Conservation (phyloP, 2,797 vertebrate species). For the Myotis myotis region DNA sequence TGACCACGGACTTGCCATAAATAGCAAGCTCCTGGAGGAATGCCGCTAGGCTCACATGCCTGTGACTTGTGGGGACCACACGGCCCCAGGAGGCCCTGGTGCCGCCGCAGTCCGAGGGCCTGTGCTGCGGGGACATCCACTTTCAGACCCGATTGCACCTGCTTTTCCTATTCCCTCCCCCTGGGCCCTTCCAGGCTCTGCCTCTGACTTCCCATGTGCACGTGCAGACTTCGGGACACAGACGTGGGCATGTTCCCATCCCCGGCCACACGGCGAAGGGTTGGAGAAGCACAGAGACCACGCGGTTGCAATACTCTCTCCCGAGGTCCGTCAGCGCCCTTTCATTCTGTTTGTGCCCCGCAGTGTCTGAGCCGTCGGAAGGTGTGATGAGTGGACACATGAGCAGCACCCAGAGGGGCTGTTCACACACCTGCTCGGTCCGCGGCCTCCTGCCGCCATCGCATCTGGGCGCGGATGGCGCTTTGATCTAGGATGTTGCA, state of each 20-base stretch:
- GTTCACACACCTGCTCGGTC: neutral
- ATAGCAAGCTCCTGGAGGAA: neutral
- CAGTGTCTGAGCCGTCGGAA: neutral
- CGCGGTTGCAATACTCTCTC: conserved; percentile 33
- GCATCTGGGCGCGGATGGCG: neutral
- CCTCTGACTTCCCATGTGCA: no score
- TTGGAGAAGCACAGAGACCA: neutral
- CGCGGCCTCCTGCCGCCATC: neutral
- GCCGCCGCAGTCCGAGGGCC: neutral
- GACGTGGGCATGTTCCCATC: neutral
- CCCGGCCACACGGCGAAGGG: neutral
- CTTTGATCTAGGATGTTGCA: neutral
- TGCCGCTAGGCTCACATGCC: neutral
- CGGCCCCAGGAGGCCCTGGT: rapidly evolving
- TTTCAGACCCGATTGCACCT: neutral
- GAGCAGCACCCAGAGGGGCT: neutral
- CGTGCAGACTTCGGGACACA: no score
- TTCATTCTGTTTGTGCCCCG: conserved; percentile 46
- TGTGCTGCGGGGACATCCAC: no score
- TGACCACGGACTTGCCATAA: neutral
- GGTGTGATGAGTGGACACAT: neutral
- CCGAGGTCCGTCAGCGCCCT: neutral
- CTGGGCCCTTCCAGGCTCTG: no score
- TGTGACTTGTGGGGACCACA: neutral
- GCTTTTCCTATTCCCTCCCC: no score